Conservation (phyloP, 2,113 vertebrate species). For the Daboia siamensis region DNA sequence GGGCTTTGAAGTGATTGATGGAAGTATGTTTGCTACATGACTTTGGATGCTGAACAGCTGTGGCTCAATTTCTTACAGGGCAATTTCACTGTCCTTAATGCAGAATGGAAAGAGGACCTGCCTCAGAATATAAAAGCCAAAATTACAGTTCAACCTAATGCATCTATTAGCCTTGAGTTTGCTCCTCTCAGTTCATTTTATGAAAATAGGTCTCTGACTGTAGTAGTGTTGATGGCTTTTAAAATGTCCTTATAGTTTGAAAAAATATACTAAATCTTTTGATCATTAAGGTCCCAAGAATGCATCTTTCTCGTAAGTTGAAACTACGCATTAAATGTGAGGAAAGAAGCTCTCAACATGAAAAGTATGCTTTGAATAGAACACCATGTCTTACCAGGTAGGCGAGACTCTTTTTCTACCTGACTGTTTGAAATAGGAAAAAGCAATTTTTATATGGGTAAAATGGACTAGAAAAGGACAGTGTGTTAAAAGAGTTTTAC, state of each 20-base stretch:
- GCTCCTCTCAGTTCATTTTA: not conserved
- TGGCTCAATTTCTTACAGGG: not conserved
- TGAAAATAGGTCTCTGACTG: not conserved
- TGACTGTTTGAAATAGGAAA: not conserved
- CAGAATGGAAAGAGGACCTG: not conserved
- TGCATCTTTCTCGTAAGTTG: not conserved
- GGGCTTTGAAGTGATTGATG: not conserved
- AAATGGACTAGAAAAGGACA: not conserved
- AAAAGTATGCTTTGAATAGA: not conserved
- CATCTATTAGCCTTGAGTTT: not conserved
- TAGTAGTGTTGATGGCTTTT: not conserved
- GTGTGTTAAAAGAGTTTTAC: not conserved
- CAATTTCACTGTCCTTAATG: not conserved
- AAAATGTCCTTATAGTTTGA: not conserved
- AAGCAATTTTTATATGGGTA: not conserved
- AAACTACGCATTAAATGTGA: not conserved
- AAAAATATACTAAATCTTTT: not conserved
- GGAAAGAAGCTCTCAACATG: not conserved
- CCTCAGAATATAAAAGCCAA: not conserved
- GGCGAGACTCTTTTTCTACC: not conserved
- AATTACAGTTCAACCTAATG: not conserved
- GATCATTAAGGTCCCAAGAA: not conserved
- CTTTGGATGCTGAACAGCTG: not conserved
- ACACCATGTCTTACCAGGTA: not conserved
- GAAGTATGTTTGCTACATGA: not conserved